Percentiles rank a stretch among this genome's conserved stretches.
phyloP scores from a whole-genome alignment of 2,888 invertebrate genomes.

The Dolichomitus sp. region DNA sequence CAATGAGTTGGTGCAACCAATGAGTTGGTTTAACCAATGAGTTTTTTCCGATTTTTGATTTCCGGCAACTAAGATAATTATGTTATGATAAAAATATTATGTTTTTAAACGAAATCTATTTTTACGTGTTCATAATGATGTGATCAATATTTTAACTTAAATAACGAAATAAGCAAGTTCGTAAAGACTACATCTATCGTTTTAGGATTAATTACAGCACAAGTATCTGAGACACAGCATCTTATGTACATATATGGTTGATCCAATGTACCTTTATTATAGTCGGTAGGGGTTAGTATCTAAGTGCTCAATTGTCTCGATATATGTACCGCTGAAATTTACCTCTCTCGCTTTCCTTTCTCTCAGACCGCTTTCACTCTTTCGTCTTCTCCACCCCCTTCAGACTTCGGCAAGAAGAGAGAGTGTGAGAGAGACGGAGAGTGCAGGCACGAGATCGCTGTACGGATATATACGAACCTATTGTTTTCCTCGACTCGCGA shows the following conservation, averaged over 20 bases:
- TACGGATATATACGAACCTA: slow-evolving; percentile 65
- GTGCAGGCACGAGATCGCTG: slow-evolving; percentile 50
- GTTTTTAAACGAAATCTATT: no score
- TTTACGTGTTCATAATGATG: no score
- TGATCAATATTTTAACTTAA: neutral
- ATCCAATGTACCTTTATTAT: slow-evolving; percentile 66
- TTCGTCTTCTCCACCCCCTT: slow-evolving; percentile 68
- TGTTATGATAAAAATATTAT: no score
- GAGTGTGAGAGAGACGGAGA: slow-evolving; percentile 35
- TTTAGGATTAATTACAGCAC: neutral
- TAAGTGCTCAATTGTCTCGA: slow-evolving; percentile 77
- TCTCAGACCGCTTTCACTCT: slow-evolving; percentile 69
- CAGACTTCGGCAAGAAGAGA: slow-evolving; percentile 33
- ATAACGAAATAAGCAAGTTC: neutral
- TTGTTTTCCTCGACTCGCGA: slow-evolving; percentile 81
- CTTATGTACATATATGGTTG: slow-evolving; percentile 13
- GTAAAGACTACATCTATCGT: neutral
- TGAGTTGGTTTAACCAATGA: no score
- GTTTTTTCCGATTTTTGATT: no score
- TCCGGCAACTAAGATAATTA: no score
- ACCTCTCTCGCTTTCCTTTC: slow-evolving; percentile 34
- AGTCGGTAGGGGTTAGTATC: slow-evolving; percentile 51
- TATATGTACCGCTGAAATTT: slow-evolving; percentile 62
- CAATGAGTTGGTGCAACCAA: no score
- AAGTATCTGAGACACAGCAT: neutral